Evolutionary conservation across 2,797 vertebrate genomes (phyloP).

Genomic region (Allobates femoralis): DNA sequence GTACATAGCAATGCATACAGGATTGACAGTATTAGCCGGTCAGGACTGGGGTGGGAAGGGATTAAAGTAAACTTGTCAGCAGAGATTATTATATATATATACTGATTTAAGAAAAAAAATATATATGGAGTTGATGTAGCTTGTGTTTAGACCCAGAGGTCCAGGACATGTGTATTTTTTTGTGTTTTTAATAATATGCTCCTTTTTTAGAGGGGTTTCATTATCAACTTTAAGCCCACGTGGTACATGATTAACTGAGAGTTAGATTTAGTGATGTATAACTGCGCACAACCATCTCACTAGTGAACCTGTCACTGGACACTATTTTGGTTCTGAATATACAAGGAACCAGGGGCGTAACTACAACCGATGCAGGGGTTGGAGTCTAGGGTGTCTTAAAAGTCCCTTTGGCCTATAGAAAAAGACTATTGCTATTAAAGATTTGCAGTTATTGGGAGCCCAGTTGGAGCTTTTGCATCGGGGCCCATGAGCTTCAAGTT

Average conservation of each 20-base stretch:
- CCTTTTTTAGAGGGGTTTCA: conserved; percentile 24
- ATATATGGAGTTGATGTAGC: conserved; percentile 40
- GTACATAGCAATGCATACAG: conserved; percentile 46
- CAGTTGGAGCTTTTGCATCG: too few species aligned
- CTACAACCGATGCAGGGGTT: too few species aligned
- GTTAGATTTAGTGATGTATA: background rate
- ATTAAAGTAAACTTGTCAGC: conserved; percentile 23
- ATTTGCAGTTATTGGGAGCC: too few species aligned
- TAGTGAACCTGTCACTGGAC: background rate
- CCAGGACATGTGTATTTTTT: background rate
- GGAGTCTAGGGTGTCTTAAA: too few species aligned
- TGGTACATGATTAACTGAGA: background rate
- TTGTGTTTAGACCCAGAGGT: conserved; percentile 39
- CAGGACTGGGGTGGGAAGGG: conserved; percentile 19
- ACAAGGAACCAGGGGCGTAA: too few species aligned
- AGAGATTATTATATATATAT: conserved; percentile 56
- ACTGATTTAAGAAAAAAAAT: conserved; percentile 40
- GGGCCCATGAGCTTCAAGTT: too few species aligned
- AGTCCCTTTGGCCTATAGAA: too few species aligned
- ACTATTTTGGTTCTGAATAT: background rate
- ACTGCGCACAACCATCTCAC: background rate
- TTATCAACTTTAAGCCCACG: background rate
- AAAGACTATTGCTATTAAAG: too few species aligned
- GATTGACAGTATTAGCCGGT: conserved; percentile 58
- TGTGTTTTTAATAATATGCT: conserved; percentile 10